A percentile compares a stretch with the other conserved stretches of the same genome.
Evolutionary conservation across 2,113 vertebrate species (phyloP).

Genomic region (Cheilinus undulatus): DNA sequence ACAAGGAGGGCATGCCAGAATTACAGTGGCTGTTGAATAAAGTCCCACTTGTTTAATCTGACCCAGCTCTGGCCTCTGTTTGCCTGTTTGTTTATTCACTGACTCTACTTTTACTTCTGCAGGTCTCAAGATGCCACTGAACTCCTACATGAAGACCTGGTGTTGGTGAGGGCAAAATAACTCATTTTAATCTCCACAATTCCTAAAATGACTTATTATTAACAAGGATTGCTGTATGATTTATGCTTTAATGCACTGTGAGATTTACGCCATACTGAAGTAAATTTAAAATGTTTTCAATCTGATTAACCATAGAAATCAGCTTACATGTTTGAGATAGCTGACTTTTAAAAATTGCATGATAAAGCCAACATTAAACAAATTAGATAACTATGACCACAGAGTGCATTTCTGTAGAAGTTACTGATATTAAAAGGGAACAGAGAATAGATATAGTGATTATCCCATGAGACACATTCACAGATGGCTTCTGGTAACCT

Average conservation of each 20-base stretch:
- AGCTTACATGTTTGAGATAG: not conserved
- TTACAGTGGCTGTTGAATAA: too few species aligned
- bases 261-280: not conserved
- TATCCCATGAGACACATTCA: not conserved
- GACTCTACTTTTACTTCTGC: not conserved
- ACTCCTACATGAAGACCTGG: constrained; percentile 90
- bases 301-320: not conserved
- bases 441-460: not conserved
- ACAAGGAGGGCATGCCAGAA: not conserved
- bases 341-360: not conserved
- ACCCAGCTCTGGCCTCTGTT: too few species aligned
- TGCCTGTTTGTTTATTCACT: not conserved
- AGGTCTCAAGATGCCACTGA: constrained; percentile 94
- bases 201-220: not conserved
- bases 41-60: rapidly evolving
- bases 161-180: constrained; percentile 84
- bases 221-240: not conserved
- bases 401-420: too few species aligned
- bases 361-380: not conserved
- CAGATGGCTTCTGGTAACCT: not conserved
- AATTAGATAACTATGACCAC: too few species aligned
- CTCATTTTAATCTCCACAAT: not conserved
- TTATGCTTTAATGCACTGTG: not conserved
- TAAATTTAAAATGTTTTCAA: not conserved
- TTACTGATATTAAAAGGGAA: not conserved